Evolutionary conservation across 2,797 vertebrate genomes (phyloP).

Genomic region (Mormyrus proboscirostris): DNA sequence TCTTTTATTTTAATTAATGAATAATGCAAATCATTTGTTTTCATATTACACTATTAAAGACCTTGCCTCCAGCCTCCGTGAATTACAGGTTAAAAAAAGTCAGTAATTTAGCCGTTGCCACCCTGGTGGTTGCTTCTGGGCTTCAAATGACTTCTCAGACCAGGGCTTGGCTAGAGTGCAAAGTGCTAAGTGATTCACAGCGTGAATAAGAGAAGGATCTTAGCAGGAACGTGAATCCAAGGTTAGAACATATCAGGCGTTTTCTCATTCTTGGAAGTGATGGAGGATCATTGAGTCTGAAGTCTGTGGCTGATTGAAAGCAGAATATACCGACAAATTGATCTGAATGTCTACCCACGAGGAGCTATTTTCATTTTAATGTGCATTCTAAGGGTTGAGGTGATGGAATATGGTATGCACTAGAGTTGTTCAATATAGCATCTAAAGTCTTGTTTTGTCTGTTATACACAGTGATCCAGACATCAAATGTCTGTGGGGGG

Average conservation of each 20-base stretch:
- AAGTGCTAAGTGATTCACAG: not conserved
- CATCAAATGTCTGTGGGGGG: not conserved
- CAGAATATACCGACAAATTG: not conserved
- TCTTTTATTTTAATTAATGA: slow-evolving; percentile 6
- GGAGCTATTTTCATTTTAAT: not conserved
- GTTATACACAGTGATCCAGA: not conserved
- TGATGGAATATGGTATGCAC: not conserved
- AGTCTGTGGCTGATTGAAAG: not conserved
- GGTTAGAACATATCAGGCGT: not conserved
- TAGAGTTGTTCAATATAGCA: not conserved
- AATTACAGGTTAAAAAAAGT: not conserved
- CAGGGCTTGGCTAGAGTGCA: not conserved
- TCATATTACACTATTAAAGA: not conserved
- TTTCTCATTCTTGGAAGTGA: not conserved
- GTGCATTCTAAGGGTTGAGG: not conserved
- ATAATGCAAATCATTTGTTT: not conserved
- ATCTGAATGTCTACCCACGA: not conserved
- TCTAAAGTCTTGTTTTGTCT: not conserved
- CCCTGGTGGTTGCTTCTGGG: not conserved
- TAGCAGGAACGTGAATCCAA: not conserved
- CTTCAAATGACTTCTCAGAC: not conserved
- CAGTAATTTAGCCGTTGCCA: not conserved
- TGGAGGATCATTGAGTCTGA: not conserved
- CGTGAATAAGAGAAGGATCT: not conserved
- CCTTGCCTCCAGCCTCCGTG: not conserved